Base-by-base conservation (phyloP, 2,797 vertebrate species). In the Dendrocincla tyrannina region DNA sequence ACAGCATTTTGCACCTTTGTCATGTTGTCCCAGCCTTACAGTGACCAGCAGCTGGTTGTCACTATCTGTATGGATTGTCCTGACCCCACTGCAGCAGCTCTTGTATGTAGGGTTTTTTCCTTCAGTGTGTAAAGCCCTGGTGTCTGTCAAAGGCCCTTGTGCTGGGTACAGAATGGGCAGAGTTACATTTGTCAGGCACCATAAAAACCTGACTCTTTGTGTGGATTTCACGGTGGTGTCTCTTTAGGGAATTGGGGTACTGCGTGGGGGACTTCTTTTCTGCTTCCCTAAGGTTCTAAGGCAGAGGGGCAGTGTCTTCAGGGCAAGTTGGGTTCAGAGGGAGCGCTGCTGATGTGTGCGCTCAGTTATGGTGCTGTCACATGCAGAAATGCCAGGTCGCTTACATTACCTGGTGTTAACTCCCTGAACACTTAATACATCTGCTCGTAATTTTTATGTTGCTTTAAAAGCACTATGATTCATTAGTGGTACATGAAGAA, bases 21-120 rank as follows among this genome's bases (percentile, higher is more conserved):
- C 42, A 17, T 0, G 0, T 32, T 78, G 39, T 15, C 28, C 14
- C 1, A 32, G 16, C 11, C 44, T 52, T 35, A 13, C 10, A 16
- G 58, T 33, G 62, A 37, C 24, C 60, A 46, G 18, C 27, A 41
- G 39, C 10, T 33, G 19, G 13, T 41, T 62, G 49, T 84, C 22
- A 13, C 19, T 27, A 2, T 17, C 28, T 17, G 47, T 47, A 1
- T 27, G 32, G 42, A 27, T 30, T 58, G 35, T 41, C 68, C 63
- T 63, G 49, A 35, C 30, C 19, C 5, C 23, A 17, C 64, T 62
- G 73, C 22, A 68, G 44, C 2, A 5, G 19, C 58, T 35, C 24
- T 53, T 12, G 18, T 24, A 44, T 1, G 1, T 22, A 27, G 2
- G 3, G 15, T 46, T 7, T 30, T 64, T 50, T 81, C 24, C n/a